These are phyloP conservation scores for Beris morrisii DNA, from an alignment of 2,888 invertebrate species.

Conservation along the genomic window DNA sequence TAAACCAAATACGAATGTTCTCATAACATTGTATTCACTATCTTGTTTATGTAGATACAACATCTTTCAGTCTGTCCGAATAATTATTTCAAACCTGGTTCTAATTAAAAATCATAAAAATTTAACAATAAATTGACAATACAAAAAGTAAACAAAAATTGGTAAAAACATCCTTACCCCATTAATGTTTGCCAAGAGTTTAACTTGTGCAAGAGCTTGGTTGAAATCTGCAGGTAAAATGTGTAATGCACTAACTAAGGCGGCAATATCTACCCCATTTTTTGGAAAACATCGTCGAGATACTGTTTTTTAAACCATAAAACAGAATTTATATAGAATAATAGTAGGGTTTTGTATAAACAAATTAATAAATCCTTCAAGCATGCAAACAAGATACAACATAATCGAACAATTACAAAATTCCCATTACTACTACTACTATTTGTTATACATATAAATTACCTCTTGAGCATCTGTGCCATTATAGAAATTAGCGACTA, in stretches of 20 bases:
- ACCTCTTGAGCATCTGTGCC: conserved; percentile 57
- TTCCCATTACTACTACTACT: neutral
- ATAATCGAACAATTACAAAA: conserved; percentile 28
- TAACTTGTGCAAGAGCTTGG: conserved; percentile 39
- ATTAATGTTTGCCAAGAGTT: conserved; percentile 42
- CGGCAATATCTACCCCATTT: conserved; percentile 39
- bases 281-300: conserved; percentile 45
- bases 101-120: too few species aligned
- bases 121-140: conserved; percentile 14
- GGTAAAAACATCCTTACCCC: conserved; percentile 42
- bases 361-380: neutral
- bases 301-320: conserved; percentile 40
- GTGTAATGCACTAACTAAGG: conserved; percentile 34
- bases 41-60: too few species aligned
- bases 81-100: too few species aligned
- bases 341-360: neutral
- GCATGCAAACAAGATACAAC: conserved; percentile 35
- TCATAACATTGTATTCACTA: too few species aligned
- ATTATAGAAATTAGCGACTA: conserved; percentile 56
- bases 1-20: too few species aligned
- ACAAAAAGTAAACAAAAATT: conserved; percentile 25
- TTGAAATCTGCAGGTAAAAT: conserved; percentile 31
- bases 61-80: too few species aligned
- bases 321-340: conserved; percentile 13
- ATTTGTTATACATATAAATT: conserved; percentile 36